phyloP scores from a whole-genome alignment of 2,888 invertebrate species.

The Clitarchus hookeri region DNA sequence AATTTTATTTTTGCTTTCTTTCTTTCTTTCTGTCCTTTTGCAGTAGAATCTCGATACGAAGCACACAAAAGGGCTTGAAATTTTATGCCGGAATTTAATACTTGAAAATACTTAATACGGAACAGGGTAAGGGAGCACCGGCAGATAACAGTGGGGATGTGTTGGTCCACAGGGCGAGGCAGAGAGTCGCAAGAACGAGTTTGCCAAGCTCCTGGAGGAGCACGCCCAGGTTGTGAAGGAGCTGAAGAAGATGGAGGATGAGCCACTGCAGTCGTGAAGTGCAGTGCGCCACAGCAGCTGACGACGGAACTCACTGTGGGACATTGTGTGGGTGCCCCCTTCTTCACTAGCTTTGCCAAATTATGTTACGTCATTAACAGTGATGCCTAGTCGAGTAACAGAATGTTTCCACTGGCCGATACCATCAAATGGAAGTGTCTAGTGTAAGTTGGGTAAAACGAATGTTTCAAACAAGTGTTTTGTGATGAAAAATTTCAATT shows the following conservation, averaged over 20 bases:
- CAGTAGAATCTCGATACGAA: no score
- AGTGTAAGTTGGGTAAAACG: not conserved
- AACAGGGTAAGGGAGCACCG: no score
- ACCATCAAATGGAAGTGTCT: not conserved
- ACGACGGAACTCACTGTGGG: not conserved
- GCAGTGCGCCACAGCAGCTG: not conserved
- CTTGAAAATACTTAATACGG: not conserved
- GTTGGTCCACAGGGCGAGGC: conserved; percentile 51
- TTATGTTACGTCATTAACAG: not conserved
- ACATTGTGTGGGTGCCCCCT: not conserved
- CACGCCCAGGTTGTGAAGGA: conserved; percentile 55
- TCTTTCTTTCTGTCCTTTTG: no score
- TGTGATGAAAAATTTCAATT: not conserved
- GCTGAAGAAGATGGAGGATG: conserved; percentile 54
- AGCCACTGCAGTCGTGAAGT: conserved; percentile 25
- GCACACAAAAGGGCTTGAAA: no score
- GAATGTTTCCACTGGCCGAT: not conserved
- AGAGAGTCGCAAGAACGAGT: conserved; percentile 54
- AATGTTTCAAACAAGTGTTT: not conserved
- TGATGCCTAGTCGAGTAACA: not conserved
- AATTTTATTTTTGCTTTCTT: no score
- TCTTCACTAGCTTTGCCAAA: not conserved
- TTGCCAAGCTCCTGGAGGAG: conserved; percentile 54
- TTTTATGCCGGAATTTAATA: not conserved
- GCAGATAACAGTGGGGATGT: not conserved